Base-by-base conservation (phyloP, 2,888 invertebrate species). In the Invenusta paracnida region DNA sequence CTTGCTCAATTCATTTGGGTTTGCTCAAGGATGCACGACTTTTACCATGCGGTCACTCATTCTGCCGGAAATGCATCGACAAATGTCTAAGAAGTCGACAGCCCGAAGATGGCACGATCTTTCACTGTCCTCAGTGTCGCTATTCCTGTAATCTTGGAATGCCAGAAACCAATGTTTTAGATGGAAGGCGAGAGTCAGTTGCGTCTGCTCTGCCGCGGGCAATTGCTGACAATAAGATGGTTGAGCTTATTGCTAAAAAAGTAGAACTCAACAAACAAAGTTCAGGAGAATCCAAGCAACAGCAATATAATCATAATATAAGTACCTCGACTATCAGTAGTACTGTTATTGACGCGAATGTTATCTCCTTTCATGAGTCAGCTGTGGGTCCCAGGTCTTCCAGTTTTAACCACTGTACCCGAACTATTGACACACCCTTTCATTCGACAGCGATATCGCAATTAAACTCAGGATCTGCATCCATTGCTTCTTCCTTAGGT, bases 1-100 rank as follows among this genome's bases (percentile, higher is more conserved):
- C 29, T 28, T 84, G 84, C 73, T 67, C 84, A 0, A 84, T 84
- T 28, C 84, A 84, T 67, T 67, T 84, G 67, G 84, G 84, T 28
- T 67, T 66, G 27, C 29, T 84, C 28, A 28, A 84, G 25, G 84
- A 84, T 25, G 67, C 84, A 5, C 84, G 84, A 0, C 29, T 84
- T 25, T 25, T 84, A 48, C 84, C 84, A 1, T 84, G 84, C 67
- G 84, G 84, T 23, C 84, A 84, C 28, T 28, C 84, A 73, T 84
- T 84, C 73, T 84, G 84, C 29, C 28, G 67, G 25, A 84, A 48
- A 67, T 84, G 84, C 73, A 28, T 84, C 29, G 67, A 84, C 23
- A 23, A 67, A 13, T 84, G 67, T 25, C 73, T 84, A 11, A 25
- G 29, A 1, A 67, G 67, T 67, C 73, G 73, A 23, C 27, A 2